phyloP scores from a whole-genome alignment of 2,797 vertebrate genomes.

The Macropodus opercularis region DNA sequence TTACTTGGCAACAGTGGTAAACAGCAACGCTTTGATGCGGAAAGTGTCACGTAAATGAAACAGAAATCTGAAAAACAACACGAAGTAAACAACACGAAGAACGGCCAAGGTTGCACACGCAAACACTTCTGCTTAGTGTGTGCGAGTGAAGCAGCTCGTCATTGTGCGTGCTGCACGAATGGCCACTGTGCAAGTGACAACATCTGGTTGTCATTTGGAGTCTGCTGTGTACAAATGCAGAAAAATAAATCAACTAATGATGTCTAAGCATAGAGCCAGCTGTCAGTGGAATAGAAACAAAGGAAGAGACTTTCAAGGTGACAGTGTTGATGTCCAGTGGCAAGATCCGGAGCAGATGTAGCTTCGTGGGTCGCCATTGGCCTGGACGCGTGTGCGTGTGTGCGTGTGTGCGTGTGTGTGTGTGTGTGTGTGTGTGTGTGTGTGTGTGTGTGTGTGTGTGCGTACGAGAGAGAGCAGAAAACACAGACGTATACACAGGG shows the following conservation, averaged over 20 bases:
- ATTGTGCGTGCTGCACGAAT: too few species aligned
- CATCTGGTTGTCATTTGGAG: conserved; percentile 30
- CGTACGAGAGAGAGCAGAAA: conserved; percentile 13
- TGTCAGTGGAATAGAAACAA: conserved; percentile 4
- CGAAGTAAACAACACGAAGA: too few species aligned
- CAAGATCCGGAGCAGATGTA: conserved; percentile 53
- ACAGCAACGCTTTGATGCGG: conserved; percentile 40
- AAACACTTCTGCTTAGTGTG: too few species aligned
- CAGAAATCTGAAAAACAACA: conserved; percentile 20
- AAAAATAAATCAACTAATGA: conserved; percentile 1
- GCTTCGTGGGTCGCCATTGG: conserved; percentile 47
- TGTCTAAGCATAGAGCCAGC: neutral
- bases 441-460: neutral
- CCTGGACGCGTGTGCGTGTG: conserved; percentile 11
- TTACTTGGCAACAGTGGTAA: conserved; percentile 38
- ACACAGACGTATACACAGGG: neutral
- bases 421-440: conserved; percentile 4
- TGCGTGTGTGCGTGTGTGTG: conserved; percentile 4
- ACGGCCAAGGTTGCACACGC: too few species aligned
- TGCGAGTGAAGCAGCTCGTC: too few species aligned
- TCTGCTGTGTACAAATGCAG: conserved; percentile 5
- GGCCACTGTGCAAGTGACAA: neutral
- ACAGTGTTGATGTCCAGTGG: conserved; percentile 28
- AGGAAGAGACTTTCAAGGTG: conserved; percentile 39
- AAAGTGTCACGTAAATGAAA: conserved; percentile 36